Evolutionary conservation across 2,888 invertebrate species (phyloP).

Genomic region (Ormyrus rosae): DNA sequence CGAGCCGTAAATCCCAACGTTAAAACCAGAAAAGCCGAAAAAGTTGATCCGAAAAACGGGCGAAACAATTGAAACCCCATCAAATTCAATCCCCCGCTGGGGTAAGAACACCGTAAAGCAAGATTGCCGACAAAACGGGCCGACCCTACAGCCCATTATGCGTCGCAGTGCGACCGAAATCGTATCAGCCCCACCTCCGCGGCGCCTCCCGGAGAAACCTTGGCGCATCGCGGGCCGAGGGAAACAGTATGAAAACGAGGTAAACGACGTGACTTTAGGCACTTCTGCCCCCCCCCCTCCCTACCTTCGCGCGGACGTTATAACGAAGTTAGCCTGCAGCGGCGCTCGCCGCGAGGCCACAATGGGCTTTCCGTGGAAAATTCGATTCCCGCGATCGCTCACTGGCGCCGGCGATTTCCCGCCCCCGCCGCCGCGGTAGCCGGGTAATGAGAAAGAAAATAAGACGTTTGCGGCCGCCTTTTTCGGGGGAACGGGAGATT

Average conservation of each 20-base stretch:
- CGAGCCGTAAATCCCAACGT: too few species aligned
- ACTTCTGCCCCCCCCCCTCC: slow-evolving; percentile 3
- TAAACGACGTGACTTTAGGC: slow-evolving; percentile 60
- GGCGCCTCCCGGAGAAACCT: not conserved
- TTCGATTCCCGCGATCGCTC: slow-evolving; percentile 58
- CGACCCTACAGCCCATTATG: slow-evolving; percentile 9
- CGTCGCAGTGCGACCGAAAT: slow-evolving; percentile 6
- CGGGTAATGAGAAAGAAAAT: slow-evolving; percentile 30
- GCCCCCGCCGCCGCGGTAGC: not conserved
- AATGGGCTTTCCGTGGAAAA: slow-evolving; percentile 58
- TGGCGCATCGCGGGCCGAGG: slow-evolving; percentile 12
- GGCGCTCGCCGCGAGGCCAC: slow-evolving; percentile 48
- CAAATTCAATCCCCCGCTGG: not conserved
- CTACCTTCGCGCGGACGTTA: slow-evolving; percentile 29
- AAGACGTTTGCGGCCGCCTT: slow-evolving; percentile 14
- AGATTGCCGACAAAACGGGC: slow-evolving; percentile 26
- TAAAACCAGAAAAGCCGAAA: too few species aligned
- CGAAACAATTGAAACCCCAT: too few species aligned
- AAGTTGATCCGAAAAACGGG: too few species aligned
- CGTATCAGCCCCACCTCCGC: slow-evolving; percentile 24
- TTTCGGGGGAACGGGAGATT: slow-evolving; percentile 17
- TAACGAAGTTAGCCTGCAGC: slow-evolving; percentile 62
- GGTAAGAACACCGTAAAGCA: not conserved
- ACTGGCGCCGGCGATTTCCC: slow-evolving; percentile 12
- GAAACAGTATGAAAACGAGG: slow-evolving; percentile 58